Evolutionary conservation across 2,888 invertebrate species (phyloP), one percentile per base, ranked within the genome.

Genomic region (Callinectes sapidus): DNA sequence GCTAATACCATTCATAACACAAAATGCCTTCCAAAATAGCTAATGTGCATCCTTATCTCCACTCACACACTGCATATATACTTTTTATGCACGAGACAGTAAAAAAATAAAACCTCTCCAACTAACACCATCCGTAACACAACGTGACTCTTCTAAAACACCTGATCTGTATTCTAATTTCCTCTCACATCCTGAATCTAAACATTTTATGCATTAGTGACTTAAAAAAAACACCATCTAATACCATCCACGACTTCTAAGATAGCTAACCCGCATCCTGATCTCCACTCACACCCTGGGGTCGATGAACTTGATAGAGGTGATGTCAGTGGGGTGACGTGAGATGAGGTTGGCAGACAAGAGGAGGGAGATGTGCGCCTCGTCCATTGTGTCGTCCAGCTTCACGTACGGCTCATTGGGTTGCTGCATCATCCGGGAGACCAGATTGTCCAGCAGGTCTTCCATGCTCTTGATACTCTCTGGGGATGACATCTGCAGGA

Each of bases 331-430:
- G n/a, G 42, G 55, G 23, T 92, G 92, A 23, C 92, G 54, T 3
- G 39, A 32, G 18, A 92, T 86, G 61, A 92, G 61, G 48, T 92
- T 92, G 28, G 89, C 92, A 54, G 54, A 42, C 18, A 89, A 23
- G 1, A 92, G 86, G 13, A 92, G 61, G n/a, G 55, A 61, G 39
- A 92, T 61, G 28, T 89, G 85, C 1, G 16, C 55, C 16, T 28
- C 39, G 14, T 89, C 81, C 89, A 89, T 92, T 28, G 32, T 54
- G 1, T 92, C 92, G 13, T 89, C 66, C 23, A 92, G 85, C 55
- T 87, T 32, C 35, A 92, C 42, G 16, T 89, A 92, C 1, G 92
- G 92, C 32, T 92, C 89, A 81, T 89, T 92, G 2, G 77, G 61
- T 6, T 89, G 28, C 13, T 23, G 10, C 54, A 92, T 10, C 92